Evolutionary conservation across 2,888 invertebrate species (phyloP), one percentile per base, ranked within the genome.

Genomic region (Leucozona laternaria): DNA sequence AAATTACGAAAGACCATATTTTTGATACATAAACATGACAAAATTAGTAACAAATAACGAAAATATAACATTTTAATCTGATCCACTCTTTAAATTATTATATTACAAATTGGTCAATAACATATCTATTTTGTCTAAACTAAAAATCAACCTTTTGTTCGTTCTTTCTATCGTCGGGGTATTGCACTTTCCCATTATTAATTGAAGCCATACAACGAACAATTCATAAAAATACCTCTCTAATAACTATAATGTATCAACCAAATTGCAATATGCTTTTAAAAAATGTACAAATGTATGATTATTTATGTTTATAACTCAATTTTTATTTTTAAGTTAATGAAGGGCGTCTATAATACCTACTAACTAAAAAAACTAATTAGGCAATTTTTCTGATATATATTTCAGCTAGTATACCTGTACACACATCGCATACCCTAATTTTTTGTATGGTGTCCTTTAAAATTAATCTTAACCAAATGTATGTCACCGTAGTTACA

Each of bases 341-440:
- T 20, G 7, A 34, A 57, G 15, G 20, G 11, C n/a, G n/a, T 1
- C 5, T 43, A 22, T 25, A n/a, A 8, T 1, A 17, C 25, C 17
- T 31, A 31, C 28, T 20, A 20, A 28, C 13, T 31, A 15, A n/a
- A 8, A 43, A 4, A 58, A 60, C 11, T 10, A 34, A 25, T 45
- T 62, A 22, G 40, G 22, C n/a, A 22, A 25, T 25, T 13, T 5
- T 17, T 53, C 4, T n/a, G 37, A 5, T 37, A 48, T 34, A 17
- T n/a, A 37, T 68, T 15, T n/a, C 3, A 68, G 50, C 15, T 45
- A 31, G 68, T 68, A 68, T 68, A 68, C 68, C 25, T 53, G 53
- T 53, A 68, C 34, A 37, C 37, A 53, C 17, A 66, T 25, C 37
- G 10, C n/a, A 37, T 37, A 50, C 53, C 53, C 53, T 48, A 48